Evolutionary conservation across 2,888 invertebrate genomes (phyloP).

Genomic region (Halictus quadricinctus): DNA sequence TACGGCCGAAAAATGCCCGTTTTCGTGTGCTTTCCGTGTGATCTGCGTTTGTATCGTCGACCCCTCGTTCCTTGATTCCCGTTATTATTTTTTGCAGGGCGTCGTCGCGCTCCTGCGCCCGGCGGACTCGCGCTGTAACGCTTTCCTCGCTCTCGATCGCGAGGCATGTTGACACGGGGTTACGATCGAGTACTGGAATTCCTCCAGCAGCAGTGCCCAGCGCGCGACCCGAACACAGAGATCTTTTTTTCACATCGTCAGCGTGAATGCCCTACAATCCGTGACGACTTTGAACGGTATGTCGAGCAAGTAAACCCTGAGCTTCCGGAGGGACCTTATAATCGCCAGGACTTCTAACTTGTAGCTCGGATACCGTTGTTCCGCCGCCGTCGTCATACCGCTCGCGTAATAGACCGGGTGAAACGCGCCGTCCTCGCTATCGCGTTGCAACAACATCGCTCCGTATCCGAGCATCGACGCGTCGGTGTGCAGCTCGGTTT

Average conservation of each 20-base stretch:
- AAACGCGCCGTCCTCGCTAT: slow-evolving; percentile 13
- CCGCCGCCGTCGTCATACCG: not conserved
- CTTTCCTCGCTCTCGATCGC: not conserved
- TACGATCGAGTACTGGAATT: not conserved
- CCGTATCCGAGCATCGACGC: not conserved
- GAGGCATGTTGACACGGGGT: not conserved
- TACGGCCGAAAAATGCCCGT: not conserved
- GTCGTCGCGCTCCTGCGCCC: not conserved
- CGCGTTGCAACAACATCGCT: not conserved
- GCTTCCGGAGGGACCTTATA: not conserved
- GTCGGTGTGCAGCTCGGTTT: not conserved
- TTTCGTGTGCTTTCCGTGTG: not conserved
- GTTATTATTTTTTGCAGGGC: not conserved
- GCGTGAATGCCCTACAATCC: not conserved
- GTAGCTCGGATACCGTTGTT: not conserved
- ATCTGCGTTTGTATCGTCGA: not conserved
- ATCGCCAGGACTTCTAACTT: not conserved
- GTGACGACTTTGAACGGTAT: not conserved
- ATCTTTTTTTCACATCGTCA: not conserved
- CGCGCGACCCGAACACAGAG: not conserved
- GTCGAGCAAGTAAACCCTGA: not conserved
- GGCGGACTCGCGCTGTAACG: not conserved
- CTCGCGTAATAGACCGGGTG: slow-evolving; percentile 61
- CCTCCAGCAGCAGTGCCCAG: not conserved
- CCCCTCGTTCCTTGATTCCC: not conserved